phyloP scores from a whole-genome alignment of 1,140 invertebrate genomes.

The Heliconius hermathena region DNA sequence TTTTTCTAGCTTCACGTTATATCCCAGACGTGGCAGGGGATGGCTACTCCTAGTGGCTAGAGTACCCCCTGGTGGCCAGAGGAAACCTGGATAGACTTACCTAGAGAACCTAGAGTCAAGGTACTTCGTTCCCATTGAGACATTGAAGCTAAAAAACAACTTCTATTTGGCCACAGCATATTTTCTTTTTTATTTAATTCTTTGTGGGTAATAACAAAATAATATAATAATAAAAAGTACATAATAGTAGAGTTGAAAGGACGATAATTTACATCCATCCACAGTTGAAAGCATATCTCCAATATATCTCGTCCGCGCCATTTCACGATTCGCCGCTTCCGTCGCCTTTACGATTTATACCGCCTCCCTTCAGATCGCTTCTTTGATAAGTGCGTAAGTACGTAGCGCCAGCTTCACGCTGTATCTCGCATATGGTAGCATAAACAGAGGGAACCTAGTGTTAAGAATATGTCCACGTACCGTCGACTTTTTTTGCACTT shows the following conservation, averaged over 20 bases:
- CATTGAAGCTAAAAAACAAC: too few species aligned
- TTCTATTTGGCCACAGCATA: background rate
- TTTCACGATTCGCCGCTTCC: constrained; percentile 27
- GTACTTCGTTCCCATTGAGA: too few species aligned
- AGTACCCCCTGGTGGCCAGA: too few species aligned
- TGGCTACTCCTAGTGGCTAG: too few species aligned
- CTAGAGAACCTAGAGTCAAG: too few species aligned
- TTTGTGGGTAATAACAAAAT: background rate
- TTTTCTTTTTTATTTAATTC: background rate
- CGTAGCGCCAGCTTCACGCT: background rate
- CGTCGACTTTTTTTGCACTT: too few species aligned
- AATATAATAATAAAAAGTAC: constrained; percentile 3
- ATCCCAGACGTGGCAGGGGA: too few species aligned
- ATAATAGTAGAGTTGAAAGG: constrained; percentile 26
- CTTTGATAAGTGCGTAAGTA: constrained; percentile 7
- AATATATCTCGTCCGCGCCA: constrained; percentile 29
- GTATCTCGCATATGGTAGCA: background rate
- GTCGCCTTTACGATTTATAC: constrained; percentile 25
- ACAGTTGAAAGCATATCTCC: constrained; percentile 22
- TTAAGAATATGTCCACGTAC: too few species aligned
- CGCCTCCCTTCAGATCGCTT: constrained; percentile 4
- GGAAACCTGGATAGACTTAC: too few species aligned
- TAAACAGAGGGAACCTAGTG: background rate
- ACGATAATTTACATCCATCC: constrained; percentile 19
- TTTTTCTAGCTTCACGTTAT: too few species aligned